Conservation (phyloP, 2,113 vertebrate species). For the Ceyx cyanopectus region DNA sequence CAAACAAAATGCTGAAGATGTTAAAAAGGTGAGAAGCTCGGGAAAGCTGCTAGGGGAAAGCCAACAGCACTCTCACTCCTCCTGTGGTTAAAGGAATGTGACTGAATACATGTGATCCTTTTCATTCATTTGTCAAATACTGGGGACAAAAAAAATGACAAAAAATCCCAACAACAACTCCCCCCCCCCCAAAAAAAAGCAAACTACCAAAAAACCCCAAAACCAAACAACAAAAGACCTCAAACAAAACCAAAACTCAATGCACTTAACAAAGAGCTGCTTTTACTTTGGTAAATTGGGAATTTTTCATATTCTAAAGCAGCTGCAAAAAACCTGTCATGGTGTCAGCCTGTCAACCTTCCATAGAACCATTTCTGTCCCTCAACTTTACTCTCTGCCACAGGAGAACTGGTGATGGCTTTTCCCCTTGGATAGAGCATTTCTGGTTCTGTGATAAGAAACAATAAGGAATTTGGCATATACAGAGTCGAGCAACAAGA, state of each 20-base stretch:
- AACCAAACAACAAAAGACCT: no score
- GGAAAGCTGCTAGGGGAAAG: not conserved
- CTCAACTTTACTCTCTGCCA: not conserved
- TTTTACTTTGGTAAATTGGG: not conserved
- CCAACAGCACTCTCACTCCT: not conserved
- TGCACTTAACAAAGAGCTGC: not conserved
- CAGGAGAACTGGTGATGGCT: not conserved
- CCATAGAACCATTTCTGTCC: not conserved
- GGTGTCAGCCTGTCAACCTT: not conserved
- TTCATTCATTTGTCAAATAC: not conserved
- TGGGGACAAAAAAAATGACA: not conserved
- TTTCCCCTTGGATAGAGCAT: no score
- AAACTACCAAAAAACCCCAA: no score
- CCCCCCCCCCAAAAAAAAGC: no score
- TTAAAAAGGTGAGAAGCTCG: conserved; percentile 81
- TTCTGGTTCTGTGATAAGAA: not conserved
- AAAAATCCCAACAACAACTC: no score
- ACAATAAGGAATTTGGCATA: not conserved
- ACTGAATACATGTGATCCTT: accelerated
- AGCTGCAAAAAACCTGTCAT: not conserved
- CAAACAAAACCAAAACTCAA: not conserved
- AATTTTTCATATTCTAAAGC: not conserved
- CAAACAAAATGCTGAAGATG: conserved; percentile 79
- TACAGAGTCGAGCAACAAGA: not conserved
- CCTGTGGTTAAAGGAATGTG: not conserved